These are phyloP conservation scores for Bombus impatiens DNA, from an alignment of 1,140 invertebrate genomes.

Conservation along the genomic window DNA sequence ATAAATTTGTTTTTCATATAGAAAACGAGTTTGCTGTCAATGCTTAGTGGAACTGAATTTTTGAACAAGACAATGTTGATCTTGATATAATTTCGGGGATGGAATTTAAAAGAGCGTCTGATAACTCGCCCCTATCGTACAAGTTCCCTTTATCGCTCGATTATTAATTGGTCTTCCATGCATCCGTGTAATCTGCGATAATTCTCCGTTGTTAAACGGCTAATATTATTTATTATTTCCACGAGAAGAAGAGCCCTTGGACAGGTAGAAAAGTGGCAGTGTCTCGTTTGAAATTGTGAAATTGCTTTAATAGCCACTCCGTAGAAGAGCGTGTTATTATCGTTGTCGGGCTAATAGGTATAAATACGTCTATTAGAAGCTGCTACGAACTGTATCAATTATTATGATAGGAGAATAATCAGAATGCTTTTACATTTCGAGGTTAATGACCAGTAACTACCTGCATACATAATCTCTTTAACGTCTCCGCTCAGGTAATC, in stretches of 20 bases:
- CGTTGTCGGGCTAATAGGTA: conserved; percentile 26
- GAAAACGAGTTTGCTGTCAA: too few species aligned
- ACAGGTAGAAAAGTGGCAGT: not conserved
- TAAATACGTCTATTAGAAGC: conserved; percentile 30
- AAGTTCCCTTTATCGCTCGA: not conserved
- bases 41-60: too few species aligned
- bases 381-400: conserved; percentile 31
- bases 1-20: too few species aligned
- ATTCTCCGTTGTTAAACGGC: not conserved
- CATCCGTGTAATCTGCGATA: not conserved
- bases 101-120: not conserved
- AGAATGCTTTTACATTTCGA: conserved; percentile 18
- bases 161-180: not conserved
- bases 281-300: conserved; percentile 7
- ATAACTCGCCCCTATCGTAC: not conserved
- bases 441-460: conserved; percentile 28
- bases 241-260: not conserved
- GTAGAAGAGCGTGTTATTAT: conserved; percentile 15
- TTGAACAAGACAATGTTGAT: too few species aligned
- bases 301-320: conserved; percentile 25
- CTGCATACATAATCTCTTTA: not conserved
- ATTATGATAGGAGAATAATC: conserved; percentile 34
- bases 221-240: not conserved
- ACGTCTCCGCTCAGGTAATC: not conserved
- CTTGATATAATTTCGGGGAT: not conserved